These are phyloP conservation scores for Cetonia aurata DNA, from an alignment of 2,888 invertebrate genomes.

Conservation along the genomic window DNA sequence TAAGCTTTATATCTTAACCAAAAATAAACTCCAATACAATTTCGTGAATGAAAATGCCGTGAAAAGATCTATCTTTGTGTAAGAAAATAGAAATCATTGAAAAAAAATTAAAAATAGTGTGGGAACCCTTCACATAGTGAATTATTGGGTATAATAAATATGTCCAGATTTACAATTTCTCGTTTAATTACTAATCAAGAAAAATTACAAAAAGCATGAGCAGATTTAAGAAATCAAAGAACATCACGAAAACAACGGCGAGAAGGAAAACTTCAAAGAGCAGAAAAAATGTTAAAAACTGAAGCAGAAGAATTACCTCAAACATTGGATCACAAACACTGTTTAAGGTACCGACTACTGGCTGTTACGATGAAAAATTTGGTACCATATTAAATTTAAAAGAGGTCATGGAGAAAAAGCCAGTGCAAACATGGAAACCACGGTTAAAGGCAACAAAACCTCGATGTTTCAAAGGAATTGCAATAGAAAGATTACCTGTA, in stretches of 20 bases:
- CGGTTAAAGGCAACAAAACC: background rate
- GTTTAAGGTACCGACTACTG: background rate
- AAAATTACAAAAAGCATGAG: conserved; percentile 4
- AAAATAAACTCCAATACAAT: too few species aligned
- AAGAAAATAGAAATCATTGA: too few species aligned
- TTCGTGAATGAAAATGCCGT: too few species aligned
- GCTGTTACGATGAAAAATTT: background rate
- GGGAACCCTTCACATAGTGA: too few species aligned
- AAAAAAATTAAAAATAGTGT: too few species aligned
- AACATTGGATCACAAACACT: too few species aligned
- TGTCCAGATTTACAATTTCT: background rate
- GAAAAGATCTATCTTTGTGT: too few species aligned
- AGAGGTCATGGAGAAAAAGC: conserved; percentile 1
- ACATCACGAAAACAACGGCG: conserved; percentile 14
- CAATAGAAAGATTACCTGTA: too few species aligned
- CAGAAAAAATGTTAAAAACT: conserved; percentile 1
- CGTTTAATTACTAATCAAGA: background rate
- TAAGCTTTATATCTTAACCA: too few species aligned
- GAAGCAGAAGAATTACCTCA: conserved; percentile 3
- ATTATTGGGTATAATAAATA: too few species aligned
- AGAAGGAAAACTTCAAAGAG: background rate
- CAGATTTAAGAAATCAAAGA: conserved; percentile 12
- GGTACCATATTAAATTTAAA: background rate
- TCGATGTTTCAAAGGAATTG: too few species aligned
- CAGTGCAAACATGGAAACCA: conserved; percentile 1